Evolutionary conservation across 2,113 vertebrate genomes (phyloP).

Genomic region (Gymnogyps californianus): DNA sequence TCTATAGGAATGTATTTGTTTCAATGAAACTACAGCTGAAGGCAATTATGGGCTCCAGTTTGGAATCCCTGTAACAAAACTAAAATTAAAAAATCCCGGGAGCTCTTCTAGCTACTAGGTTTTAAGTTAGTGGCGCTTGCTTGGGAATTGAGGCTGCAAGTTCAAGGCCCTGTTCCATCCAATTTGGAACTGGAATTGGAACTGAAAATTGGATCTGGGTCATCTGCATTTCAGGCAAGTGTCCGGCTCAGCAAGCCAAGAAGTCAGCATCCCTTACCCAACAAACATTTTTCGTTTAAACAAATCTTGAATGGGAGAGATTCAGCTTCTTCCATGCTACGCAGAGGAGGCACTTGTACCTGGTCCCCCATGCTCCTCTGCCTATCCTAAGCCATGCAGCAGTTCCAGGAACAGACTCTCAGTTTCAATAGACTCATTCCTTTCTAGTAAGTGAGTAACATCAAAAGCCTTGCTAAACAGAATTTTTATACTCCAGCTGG

Average conservation of each 20-base stretch:
- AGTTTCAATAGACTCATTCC: neutral
- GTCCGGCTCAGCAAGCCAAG: neutral
- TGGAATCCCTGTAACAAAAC: conserved; percentile 20
- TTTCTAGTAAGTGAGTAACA: neutral
- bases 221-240: conserved; percentile 12
- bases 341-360: neutral
- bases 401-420: neutral
- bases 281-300: neutral
- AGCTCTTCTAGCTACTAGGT: neutral
- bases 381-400: neutral
- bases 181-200: neutral
- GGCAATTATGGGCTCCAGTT: conserved; percentile 5
- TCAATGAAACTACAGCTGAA: conserved; percentile 54
- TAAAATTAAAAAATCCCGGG: neutral
- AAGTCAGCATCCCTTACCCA: neutral
- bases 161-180: neutral
- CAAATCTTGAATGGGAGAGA: neutral
- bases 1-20: conserved; percentile 25
- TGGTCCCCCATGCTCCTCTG: accelerated
- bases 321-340: neutral
- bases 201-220: neutral
- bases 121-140: neutral
- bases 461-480: neutral
- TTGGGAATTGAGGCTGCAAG: neutral
- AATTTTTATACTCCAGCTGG: neutral